These are phyloP conservation scores for Alaudala cheleensis DNA, from an alignment of 2,113 vertebrate genomes.

Conservation along the genomic window DNA sequence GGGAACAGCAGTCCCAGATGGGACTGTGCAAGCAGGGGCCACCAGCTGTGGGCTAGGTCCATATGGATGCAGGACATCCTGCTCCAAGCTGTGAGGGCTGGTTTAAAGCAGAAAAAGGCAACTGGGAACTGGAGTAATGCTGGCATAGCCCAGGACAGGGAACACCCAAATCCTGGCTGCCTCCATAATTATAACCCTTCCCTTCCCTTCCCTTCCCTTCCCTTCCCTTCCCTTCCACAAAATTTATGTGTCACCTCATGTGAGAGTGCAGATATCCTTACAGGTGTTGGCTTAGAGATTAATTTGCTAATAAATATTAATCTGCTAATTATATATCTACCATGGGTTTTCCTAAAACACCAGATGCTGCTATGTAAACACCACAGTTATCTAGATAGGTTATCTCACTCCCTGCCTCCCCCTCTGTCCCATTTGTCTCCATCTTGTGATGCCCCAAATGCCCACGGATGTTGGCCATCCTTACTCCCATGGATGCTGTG, in stretches of 20 bases:
- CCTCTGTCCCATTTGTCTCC: not conserved
- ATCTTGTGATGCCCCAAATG: not conserved
- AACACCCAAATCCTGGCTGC: not conserved
- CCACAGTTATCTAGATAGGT: not conserved
- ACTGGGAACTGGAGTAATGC: not conserved
- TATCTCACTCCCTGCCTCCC: not conserved
- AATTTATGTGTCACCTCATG: not conserved
- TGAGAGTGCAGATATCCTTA: not conserved
- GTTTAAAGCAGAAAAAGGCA: not conserved
- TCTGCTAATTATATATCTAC: not conserved
- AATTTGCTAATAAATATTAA: not conserved
- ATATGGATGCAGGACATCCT: not conserved
- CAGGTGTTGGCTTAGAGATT: not conserved
- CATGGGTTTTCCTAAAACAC: not conserved
- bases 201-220: not conserved
- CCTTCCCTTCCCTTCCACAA: not conserved
- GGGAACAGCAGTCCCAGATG: not conserved
- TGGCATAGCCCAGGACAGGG: not conserved
- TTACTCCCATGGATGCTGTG: fast-evolving
- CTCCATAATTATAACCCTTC: not conserved
- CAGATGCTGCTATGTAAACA: not conserved
- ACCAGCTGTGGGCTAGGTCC: not conserved
- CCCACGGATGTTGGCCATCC: fast-evolving
- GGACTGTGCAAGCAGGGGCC: not conserved
- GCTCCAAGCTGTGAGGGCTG: not conserved